Conservation (phyloP, 2,888 invertebrate species). For the Ceramica pisi region DNA sequence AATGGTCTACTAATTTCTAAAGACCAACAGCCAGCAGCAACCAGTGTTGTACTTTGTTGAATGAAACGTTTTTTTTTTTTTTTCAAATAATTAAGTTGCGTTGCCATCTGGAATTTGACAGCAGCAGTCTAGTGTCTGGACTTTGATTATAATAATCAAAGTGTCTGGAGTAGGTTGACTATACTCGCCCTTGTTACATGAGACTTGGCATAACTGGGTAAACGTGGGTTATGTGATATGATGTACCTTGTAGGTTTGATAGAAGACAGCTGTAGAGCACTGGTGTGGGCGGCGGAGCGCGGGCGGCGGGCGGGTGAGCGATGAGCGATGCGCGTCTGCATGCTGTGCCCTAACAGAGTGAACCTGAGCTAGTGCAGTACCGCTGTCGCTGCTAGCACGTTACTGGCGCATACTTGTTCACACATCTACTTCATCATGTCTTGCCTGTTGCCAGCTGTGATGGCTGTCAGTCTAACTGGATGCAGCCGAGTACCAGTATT, state of each 20-base stretch:
- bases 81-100: not conserved
- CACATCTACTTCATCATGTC: not conserved
- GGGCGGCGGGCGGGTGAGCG: slow-evolving; percentile 60
- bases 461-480: not conserved
- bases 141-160: too few species aligned
- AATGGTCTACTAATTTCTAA: not conserved
- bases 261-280: slow-evolving; percentile 82
- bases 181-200: not conserved
- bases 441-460: not conserved
- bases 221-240: not conserved
- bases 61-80: too few species aligned
- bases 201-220: too few species aligned
- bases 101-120: not conserved
- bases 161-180: not conserved
- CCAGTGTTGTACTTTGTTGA: not conserved
- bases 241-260: slow-evolving; percentile 78
- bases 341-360: slow-evolving; percentile 28
- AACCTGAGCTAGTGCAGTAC: slow-evolving; percentile 20
- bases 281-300: slow-evolving; percentile 70
- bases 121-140: not conserved
- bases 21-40: not conserved
- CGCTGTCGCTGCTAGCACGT: slow-evolving; percentile 23
- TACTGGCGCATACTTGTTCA: slow-evolving; percentile 1
- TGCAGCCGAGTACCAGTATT: not conserved
- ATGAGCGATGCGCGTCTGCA: slow-evolving; percentile 63